phyloP scores from a whole-genome alignment of 2,113 vertebrate species.

The Cyprinus carpio region DNA sequence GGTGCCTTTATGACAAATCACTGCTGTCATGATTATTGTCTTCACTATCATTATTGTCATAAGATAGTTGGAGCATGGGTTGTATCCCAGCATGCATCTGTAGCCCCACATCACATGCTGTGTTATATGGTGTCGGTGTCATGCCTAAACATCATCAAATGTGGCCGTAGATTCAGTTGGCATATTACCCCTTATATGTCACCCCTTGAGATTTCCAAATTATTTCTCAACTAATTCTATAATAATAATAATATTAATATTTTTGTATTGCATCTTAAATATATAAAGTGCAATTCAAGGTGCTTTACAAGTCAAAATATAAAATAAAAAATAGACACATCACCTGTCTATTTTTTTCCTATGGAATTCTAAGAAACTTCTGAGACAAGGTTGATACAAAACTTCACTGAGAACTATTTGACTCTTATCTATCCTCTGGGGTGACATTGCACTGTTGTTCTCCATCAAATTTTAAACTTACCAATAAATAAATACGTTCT shows the following conservation, averaged over 20 bases:
- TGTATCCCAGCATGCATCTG: slow-evolving; percentile 51
- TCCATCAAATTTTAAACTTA: neutral
- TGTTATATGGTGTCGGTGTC: neutral
- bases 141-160: slow-evolving; percentile 15
- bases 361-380: neutral
- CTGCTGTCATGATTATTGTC: neutral
- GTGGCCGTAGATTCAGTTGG: neutral
- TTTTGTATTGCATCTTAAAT: neutral
- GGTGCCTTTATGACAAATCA: slow-evolving; percentile 20
- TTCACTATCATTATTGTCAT: slow-evolving; percentile 34
- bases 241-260: neutral
- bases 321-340: neutral
- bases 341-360: neutral
- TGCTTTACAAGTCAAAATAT: neutral
- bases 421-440: neutral
- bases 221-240: neutral
- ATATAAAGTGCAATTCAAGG: neutral
- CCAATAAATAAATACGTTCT: neutral
- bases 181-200: neutral
- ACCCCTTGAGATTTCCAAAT: neutral
- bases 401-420: neutral
- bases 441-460: neutral
- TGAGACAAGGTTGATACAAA: neutral
- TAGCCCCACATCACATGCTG: slow-evolving; percentile 2
- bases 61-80: slow-evolving; percentile 47